Conservation (phyloP, 2,888 invertebrate genomes). For the Amphipoea oculea region DNA sequence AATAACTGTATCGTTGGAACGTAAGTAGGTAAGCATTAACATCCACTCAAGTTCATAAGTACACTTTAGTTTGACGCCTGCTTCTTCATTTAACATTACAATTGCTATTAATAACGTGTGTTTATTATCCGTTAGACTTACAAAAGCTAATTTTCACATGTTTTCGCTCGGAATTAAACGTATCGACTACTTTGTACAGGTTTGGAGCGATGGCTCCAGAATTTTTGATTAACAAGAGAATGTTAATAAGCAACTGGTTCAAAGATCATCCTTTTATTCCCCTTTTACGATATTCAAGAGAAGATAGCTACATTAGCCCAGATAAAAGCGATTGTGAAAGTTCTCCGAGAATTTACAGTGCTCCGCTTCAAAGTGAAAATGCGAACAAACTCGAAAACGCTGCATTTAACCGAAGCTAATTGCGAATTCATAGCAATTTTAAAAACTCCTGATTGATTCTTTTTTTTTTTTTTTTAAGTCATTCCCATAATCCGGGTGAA, state of each 20-base stretch:
- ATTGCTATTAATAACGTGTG: too few relatives aligned
- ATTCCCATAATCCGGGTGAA: constrained; percentile 56
- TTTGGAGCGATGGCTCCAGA: background rate
- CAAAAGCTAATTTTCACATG: background rate
- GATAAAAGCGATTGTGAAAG: constrained; percentile 33
- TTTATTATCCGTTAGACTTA: background rate
- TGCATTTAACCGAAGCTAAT: constrained; percentile 38
- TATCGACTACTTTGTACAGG: background rate
- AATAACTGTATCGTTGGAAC: constrained; percentile 27
- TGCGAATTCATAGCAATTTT: constrained; percentile 51
- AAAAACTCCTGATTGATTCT: constrained; percentile 40
- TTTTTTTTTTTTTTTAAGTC: constrained; percentile 56
- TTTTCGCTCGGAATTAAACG: background rate
- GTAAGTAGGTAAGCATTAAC: constrained; percentile 13
- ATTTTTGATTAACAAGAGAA: background rate
- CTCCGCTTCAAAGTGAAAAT: constrained; percentile 29
- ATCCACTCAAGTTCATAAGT: constrained; percentile 24
- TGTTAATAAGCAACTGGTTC: background rate
- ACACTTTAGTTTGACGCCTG: background rate
- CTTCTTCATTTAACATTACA: constrained; percentile 5
- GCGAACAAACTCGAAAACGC: constrained; percentile 34
- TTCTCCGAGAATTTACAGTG: constrained; percentile 30
- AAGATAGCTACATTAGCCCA: constrained; percentile 18
- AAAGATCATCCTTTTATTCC: constrained; percentile 11
- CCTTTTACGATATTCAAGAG: constrained; percentile 12